Evolutionary conservation across 2,113 vertebrate species (phyloP).

Genomic region (Pelvicachromis taeniatus): DNA sequence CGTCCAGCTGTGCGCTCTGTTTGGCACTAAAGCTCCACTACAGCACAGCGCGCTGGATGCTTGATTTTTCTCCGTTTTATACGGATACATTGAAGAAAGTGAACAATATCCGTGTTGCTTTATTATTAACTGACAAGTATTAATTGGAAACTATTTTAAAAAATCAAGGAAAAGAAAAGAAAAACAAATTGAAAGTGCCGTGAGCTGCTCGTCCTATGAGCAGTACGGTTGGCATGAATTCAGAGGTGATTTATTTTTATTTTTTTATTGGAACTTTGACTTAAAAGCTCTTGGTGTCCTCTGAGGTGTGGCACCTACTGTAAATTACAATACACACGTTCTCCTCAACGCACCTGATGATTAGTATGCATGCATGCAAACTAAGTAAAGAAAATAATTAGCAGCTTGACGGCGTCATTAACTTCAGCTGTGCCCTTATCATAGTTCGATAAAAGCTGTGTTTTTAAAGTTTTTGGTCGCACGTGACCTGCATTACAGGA

Average conservation of each 20-base stretch:
- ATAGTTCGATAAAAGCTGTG: background rate
- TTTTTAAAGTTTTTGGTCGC: background rate
- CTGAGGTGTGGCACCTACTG: background rate
- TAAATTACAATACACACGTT: background rate
- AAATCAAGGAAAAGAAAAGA: background rate
- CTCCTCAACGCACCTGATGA: background rate
- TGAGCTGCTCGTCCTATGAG: background rate
- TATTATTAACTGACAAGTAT: background rate
- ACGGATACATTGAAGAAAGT: background rate
- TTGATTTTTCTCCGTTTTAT: background rate
- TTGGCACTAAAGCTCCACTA: constrained; percentile 1
- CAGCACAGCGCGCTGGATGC: background rate
- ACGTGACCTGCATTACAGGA: background rate
- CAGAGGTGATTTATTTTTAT: background rate
- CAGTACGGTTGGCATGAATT: background rate
- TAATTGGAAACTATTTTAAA: background rate
- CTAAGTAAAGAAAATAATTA: background rate
- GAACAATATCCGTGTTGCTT: background rate
- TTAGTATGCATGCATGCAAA: background rate
- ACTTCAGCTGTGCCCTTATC: background rate
- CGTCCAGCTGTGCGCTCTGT: constrained; percentile 50
- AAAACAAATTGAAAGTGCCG: background rate
- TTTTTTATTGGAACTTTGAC: background rate
- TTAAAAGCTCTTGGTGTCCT: background rate
- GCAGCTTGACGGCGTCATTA: background rate